Evolutionary conservation across 2,797 vertebrate species (phyloP).

Genomic region (Novumbra hubbsi): DNA sequence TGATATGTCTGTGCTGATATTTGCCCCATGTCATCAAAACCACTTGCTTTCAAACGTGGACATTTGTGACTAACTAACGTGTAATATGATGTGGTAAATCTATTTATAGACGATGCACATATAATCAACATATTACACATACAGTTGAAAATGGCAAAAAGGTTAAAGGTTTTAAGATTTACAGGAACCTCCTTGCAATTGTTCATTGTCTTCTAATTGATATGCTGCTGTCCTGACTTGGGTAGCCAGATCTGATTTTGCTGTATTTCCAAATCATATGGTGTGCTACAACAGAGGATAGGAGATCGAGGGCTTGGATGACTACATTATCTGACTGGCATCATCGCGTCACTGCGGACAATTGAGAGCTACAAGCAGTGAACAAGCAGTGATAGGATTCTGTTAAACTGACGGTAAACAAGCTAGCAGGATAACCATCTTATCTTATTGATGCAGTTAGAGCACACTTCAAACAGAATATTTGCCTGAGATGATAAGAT

Average conservation of each 20-base stretch:
- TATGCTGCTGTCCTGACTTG: conserved; percentile 52
- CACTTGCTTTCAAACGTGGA: too few relatives aligned
- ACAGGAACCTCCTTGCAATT: conserved; percentile 38
- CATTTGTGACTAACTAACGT: too few relatives aligned
- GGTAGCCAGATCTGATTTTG: conserved; percentile 46
- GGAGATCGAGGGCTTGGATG: background rate
- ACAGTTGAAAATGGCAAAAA: conserved; percentile 2
- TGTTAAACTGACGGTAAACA: background rate
- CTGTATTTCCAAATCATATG: conserved; percentile 38
- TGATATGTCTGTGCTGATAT: too few relatives aligned
- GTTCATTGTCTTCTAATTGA: conserved; percentile 38
- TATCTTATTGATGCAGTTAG: background rate
- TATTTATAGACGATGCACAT: too few relatives aligned
- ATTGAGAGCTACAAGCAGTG: background rate
- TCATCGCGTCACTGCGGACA: background rate
- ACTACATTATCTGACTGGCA: background rate
- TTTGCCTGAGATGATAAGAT: background rate
- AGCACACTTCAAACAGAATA: background rate
- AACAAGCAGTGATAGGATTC: background rate
- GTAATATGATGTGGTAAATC: too few relatives aligned
- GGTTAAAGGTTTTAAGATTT: conserved; percentile 53
- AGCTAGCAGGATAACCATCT: background rate
- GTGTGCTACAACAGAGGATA: background rate
- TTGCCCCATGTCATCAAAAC: too few relatives aligned
- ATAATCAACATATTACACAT: too few relatives aligned